Evolutionary conservation across 2,797 vertebrate genomes (phyloP).

Genomic region (Peromyscus attwateri): DNA sequence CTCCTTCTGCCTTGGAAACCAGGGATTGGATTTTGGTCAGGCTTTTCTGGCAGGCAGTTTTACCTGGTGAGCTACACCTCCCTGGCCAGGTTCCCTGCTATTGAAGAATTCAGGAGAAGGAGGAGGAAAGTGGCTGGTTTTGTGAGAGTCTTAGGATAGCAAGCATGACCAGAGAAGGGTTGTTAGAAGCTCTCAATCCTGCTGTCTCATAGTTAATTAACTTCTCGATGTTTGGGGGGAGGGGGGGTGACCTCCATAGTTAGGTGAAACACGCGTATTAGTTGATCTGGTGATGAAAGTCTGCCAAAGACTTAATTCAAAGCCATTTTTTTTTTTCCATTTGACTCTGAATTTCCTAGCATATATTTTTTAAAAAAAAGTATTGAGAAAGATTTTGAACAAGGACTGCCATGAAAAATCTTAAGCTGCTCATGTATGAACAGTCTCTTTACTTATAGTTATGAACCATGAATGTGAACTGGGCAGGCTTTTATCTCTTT

Average conservation of each 20-base stretch:
- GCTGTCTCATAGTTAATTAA: not conserved
- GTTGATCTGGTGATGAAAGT: constrained; percentile 54
- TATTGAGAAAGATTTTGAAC: not conserved
- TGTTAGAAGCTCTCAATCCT: not conserved
- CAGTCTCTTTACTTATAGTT: not conserved
- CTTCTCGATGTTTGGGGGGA: constrained; percentile 48
- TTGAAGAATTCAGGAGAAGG: not conserved
- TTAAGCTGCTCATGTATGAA: not conserved
- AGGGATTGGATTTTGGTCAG: not conserved
- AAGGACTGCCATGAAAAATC: not conserved
- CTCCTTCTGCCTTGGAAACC: not conserved
- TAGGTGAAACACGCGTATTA: constrained; percentile 58
- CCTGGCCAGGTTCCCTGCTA: not conserved
- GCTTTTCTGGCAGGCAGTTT: not conserved
- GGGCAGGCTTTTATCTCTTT: not conserved
- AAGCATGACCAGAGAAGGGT: not conserved
- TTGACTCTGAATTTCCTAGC: constrained; percentile 58
- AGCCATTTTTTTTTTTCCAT: constrained; percentile 61
- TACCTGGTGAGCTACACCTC: not conserved
- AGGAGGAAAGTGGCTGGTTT: not conserved
- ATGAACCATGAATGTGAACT: not conserved
- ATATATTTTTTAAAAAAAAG: constrained; percentile 5
- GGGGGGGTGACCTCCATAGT: constrained; percentile 57
- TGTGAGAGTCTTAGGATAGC: constrained; percentile 2
- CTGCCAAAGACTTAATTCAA: not conserved